Base-by-base conservation (phyloP, 2,113 vertebrate species). In the Oreochromis aureus region DNA sequence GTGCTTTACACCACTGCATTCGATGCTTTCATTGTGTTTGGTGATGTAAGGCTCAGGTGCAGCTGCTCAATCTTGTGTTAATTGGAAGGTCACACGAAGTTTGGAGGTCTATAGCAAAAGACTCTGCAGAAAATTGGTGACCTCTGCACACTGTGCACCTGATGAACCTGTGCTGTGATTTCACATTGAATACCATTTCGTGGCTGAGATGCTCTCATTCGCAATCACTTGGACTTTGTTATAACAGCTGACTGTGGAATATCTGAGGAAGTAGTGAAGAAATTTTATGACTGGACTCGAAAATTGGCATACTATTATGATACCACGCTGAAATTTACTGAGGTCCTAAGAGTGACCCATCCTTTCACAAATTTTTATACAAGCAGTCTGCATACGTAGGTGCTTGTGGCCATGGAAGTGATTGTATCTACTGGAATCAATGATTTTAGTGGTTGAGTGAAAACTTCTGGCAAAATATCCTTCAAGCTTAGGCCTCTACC, bases 241-340 rank as follows among this genome's bases (percentile, higher is more conserved):
- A 10, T 6, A 61, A 34, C 58, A 61, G 3, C 58, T 34, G 16
- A 61, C 58, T 61, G 58, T 61, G 2, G 58, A 61, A 61, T 34
- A 6, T 34, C 4, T 61, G 27, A 27, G 27, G 3, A 27, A 61
- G 1, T 3, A 34, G 2, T 61, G 58, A 61, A 8, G 2, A 61
- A 61, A 4, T 19, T 61, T 61, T 61, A 61, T 61, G 30, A 61
- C 58, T 61, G 30, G 9, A 61, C 58, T 61, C 2, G 9, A 61
- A 61, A 61, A 61, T 34, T 34, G 58, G 58, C 30, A 19, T 19
- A 34, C 58, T 61, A 61, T 0, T 34, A 61, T 0, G 1, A 61
- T 19, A 61, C 54, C 3, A 56, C 0, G 0, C 22, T 56, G 22
- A 56, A 56, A 24, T 56, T 13, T 0, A 2, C 0, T 63, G 59